These are phyloP conservation scores for Tragelaphus strepsiceros DNA, from an alignment of 2,113 vertebrate genomes.

Conservation along the genomic window DNA sequence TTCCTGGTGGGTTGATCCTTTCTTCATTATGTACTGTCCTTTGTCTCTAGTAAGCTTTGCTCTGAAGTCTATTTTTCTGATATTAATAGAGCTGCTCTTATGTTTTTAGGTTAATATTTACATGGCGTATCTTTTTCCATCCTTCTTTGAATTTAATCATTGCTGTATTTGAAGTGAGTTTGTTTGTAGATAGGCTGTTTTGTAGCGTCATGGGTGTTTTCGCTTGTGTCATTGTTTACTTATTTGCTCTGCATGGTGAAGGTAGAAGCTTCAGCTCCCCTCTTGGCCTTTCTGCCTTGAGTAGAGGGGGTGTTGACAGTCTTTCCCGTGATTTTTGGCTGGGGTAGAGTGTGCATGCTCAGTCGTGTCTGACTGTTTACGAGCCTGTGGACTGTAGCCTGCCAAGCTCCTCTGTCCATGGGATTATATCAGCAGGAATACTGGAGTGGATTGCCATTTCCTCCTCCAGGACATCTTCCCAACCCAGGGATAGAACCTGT, in stretches of 20 bases:
- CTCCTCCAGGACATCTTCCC: not conserved
- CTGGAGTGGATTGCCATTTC: not conserved
- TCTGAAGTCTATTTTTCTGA: not conserved
- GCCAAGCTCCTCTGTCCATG: not conserved
- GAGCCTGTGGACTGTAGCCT: not conserved
- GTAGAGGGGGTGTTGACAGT: not conserved
- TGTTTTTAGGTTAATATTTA: not conserved
- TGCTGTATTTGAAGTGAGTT: not conserved
- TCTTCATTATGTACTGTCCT: not conserved
- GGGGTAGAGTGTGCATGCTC: not conserved
- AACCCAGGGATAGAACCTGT: not conserved
- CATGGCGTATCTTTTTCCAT: not conserved
- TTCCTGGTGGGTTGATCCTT: not conserved
- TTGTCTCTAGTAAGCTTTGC: not conserved
- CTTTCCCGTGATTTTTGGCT: not conserved
- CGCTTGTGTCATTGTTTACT: not conserved
- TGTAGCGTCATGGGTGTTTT: not conserved
- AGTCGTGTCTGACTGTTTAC: not conserved
- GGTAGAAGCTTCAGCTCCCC: not conserved
- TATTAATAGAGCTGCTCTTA: not conserved
- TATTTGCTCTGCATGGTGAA: not conserved
- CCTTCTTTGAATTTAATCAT: not conserved
- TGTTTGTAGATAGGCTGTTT: not conserved
- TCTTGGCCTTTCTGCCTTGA: not conserved
- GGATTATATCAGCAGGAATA: not conserved